Conservation (phyloP, 30 jellyfish, hydroid and myxozoan species). For the Calvadosia cruxmelitensis region DNA sequence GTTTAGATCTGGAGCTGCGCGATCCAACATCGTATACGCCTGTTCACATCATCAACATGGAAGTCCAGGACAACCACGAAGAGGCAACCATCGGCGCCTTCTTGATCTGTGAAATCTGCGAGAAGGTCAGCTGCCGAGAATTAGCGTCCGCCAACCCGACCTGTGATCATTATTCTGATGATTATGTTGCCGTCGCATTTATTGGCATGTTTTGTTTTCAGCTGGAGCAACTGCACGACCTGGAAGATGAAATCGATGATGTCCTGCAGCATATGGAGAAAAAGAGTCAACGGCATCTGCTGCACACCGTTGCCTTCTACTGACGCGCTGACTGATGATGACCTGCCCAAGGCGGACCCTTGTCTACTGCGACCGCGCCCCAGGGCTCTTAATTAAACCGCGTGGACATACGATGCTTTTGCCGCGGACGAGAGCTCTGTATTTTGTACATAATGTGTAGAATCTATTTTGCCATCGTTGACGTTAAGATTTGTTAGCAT, state of each 20-base stretch:
- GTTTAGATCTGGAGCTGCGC: constrained; percentile 63
- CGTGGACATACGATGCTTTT: no score
- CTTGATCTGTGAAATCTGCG: constrained; percentile 78
- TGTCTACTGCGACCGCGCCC: no score
- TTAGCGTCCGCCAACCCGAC: not conserved
- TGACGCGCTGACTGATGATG: constrained; percentile 2
- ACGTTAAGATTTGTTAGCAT: no score
- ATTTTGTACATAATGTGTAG: no score
- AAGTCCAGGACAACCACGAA: constrained; percentile 82
- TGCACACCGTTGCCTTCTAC: constrained; percentile 74
- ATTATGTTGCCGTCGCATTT: not conserved
- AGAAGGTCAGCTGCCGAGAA: constrained; percentile 39
- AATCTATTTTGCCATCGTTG: no score
- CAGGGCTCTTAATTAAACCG: no score
- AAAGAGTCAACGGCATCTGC: constrained; percentile 50
- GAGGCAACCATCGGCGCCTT: constrained; percentile 96
- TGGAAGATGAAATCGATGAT: constrained; percentile 82
- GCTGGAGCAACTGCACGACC: constrained; percentile 81
- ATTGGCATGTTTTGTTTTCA: constrained; percentile 5
- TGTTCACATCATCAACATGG: constrained; percentile 79
- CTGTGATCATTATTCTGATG: not conserved
- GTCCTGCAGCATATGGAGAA: constrained; percentile 56
- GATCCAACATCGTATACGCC: constrained; percentile 80
- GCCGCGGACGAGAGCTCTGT: no score
- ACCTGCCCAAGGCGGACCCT: no score